Conservation (phyloP, 2,888 invertebrate genomes). For the Apomyelois bistriatella region DNA sequence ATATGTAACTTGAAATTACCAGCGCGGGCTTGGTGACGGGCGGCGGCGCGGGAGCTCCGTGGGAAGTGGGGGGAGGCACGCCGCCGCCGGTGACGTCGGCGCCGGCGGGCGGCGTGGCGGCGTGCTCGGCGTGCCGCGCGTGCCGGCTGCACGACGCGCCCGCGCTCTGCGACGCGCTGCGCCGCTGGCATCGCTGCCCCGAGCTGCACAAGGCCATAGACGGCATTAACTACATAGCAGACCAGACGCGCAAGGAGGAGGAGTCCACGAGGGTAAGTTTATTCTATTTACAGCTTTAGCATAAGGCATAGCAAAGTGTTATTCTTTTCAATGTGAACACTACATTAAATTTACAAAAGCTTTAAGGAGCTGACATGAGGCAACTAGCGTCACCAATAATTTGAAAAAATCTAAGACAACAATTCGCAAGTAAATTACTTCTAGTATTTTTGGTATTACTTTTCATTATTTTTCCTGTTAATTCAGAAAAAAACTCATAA, state of each 20-base stretch:
- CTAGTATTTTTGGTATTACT: too few species aligned
- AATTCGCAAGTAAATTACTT: too few species aligned
- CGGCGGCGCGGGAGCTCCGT: slow-evolving; percentile 32
- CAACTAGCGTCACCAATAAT: too few species aligned
- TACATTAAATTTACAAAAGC: too few species aligned
- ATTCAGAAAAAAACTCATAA: too few species aligned
- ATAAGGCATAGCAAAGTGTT: too few species aligned
- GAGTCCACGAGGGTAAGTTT: slow-evolving; percentile 90
- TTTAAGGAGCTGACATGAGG: too few species aligned
- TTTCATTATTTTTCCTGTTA: too few species aligned
- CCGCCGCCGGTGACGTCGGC: slow-evolving; percentile 21
- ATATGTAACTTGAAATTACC: not conserved
- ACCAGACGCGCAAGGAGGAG: slow-evolving; percentile 94
- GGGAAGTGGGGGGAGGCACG: slow-evolving; percentile 29
- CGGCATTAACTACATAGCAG: slow-evolving; percentile 94
- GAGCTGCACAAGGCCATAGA: slow-evolving; percentile 96
- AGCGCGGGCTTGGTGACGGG: slow-evolving; percentile 24
- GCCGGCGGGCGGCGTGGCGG: slow-evolving; percentile 38
- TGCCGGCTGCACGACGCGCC: slow-evolving; percentile 77
- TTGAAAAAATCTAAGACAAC: too few species aligned
- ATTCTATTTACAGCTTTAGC: too few species aligned
- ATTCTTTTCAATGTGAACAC: too few species aligned
- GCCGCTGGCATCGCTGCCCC: slow-evolving; percentile 93
- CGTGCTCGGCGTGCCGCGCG: slow-evolving; percentile 78
- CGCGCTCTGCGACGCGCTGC: slow-evolving; percentile 81